Percentiles rank a stretch among this genome's conserved stretches.
phyloP scores from a whole-genome alignment of 30 jellyfish, hydroid and myxozoan genomes.

The Aurelia sp. region DNA sequence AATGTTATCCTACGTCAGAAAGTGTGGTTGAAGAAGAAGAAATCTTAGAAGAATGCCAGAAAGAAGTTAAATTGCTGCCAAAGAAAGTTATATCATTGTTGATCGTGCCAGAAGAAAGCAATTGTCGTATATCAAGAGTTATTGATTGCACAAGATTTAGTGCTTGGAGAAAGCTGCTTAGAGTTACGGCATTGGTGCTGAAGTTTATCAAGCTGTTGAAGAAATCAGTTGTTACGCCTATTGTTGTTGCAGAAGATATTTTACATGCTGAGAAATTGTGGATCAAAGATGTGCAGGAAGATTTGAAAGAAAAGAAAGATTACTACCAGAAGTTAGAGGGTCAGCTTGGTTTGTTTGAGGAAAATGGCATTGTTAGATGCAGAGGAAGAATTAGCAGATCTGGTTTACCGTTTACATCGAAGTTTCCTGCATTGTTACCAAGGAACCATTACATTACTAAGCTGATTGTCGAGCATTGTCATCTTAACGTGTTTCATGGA shows the following conservation, averaged over 20 bases:
- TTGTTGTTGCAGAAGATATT: constrained; percentile 5
- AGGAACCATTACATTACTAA: constrained; percentile 25
- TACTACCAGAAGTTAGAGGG: not conserved
- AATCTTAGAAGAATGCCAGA: constrained; percentile 1
- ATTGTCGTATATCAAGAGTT: constrained; percentile 9
- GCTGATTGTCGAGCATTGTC: constrained; percentile 31
- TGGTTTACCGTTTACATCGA: constrained; percentile 14
- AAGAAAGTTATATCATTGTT: constrained; percentile 3
- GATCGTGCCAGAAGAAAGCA: not conserved
- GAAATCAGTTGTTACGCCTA: constrained; percentile 5
- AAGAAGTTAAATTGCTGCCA: constrained; percentile 10
- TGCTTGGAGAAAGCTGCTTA: not conserved
- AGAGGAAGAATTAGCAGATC: constrained; percentile 26
- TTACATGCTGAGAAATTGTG: constrained; percentile 29
- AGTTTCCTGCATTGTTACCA: constrained; percentile 31
- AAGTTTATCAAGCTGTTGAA: constrained; percentile 25
- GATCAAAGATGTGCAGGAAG: constrained; percentile 28
- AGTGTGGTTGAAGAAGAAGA: constrained; percentile 8
- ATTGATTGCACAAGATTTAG: constrained; percentile 18
- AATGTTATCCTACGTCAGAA: not conserved
- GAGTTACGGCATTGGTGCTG: constrained; percentile 31
- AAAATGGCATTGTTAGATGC: constrained; percentile 32
- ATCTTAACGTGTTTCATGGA: constrained; percentile 27
- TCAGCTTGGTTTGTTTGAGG: constrained; percentile 17
- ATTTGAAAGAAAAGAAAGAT: not conserved